Base-by-base conservation (phyloP, 2,797 vertebrate genomes). In the Cossypha niveicapilla region DNA sequence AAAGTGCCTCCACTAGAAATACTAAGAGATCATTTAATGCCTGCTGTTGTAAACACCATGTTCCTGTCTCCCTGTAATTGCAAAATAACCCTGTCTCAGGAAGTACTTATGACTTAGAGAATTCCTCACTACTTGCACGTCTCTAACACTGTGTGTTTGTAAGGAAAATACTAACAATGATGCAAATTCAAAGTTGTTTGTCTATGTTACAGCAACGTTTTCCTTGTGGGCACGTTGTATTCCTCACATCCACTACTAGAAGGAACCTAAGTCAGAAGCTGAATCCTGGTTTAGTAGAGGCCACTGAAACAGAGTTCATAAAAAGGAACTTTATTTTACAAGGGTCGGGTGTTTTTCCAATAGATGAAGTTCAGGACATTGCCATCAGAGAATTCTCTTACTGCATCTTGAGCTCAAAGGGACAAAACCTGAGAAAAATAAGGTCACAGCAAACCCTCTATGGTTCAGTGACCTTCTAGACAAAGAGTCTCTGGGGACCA, bases 381-480 rank as follows among this genome's bases (percentile, higher is more conserved):
- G 58, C 60, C 76, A 88, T 28, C 37, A 90, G 70, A 91, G 63
- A 92, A 88, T 86, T 76, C 66, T 70, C 77, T 81, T 93, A 25
- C 66, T 90, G 50, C 84, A 84, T 73, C 77, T 74, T 94, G 80
- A 93, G 53, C 61, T 94, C 71, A 76, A 67, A 94, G 45, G 63
- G 56, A 89, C 80, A 96, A 94, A 94, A 96, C 67, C 63, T 79
- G 45, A 92, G 74, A 79, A 85, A 94, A 94, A 94, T 73, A 94
- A 92, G 74, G 93, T 94, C 90, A 94, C 30, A 67, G 77, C 45
- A 93, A 93, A 94, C 71, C 51, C 65, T 86, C 67, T 34, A 58
- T 0, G 4, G 76, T 93, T 95, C 94, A 90, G 80, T 76, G 83
- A 94, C 88, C 88, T 88, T n/a, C 17, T 4, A 85, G 71, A 93